Base-by-base conservation (phyloP, 2,797 vertebrate species). In the Diplodus sargus region DNA sequence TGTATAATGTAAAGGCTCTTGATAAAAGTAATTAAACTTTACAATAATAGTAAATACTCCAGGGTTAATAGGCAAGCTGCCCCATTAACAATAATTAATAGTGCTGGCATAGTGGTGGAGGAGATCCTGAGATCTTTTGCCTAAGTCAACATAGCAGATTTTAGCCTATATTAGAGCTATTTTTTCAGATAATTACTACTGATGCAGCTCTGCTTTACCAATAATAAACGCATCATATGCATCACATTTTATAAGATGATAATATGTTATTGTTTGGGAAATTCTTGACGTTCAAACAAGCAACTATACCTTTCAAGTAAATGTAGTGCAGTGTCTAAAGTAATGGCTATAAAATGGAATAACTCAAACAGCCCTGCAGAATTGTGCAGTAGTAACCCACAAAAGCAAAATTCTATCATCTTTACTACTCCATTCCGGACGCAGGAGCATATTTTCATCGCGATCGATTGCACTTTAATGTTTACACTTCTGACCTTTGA, bases 401-500 rank as follows among this genome's bases (percentile, higher is more conserved):
- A 1, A 34, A 23, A 30, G 1, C 2, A 22, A 4, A 25, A 14
- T 9, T 6, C 0, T 15, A 5, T 9, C 10, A 3, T 3, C 12
- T 58, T 23, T 28, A 28, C 1, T 2, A 23, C 7, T 45, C 5
- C 43, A 0, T n/a, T 28, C 0, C 23, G 4, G 13, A 59, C 9
- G 22, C 22, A 4, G 5, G 16, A 45, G 4, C 16, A 16, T 16
- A 11, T 53, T 42, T 65, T 30, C 15, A 47, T 47, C 4, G 18
- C 54, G 48, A 42, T 53, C 59, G 10, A 58, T 62, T 58, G 22
- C 17, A 22, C 20, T 51, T 48, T 2, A 16, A 52, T 53, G 23
- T 73, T 56, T 60, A 56, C 28, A 43, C 34, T 56, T 53, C 58
- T 80, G 60, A 90, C 73, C 20, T 81, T 82, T 83, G 66, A 88